Base-by-base conservation (phyloP, 2,888 invertebrate species). In the Polyploca ridens region DNA sequence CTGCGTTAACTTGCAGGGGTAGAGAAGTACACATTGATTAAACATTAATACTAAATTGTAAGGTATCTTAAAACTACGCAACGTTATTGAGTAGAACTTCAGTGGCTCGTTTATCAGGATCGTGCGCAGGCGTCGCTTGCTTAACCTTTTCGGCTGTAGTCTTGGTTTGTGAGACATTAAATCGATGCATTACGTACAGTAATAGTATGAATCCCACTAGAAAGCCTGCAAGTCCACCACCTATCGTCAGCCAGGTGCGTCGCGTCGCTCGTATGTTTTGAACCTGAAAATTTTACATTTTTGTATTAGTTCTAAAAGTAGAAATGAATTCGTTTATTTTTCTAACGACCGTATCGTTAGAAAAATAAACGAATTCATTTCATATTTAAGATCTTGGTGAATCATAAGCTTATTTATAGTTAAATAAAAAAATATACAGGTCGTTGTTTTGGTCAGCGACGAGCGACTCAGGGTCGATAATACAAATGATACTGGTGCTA, bases 211-310 rank as follows among this genome's bases (percentile, higher is more conserved):
- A 94, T 10, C 89, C 89, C 2, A 94, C 82, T 1, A 94, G 86
- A 71, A 94, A 94, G 0, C 93, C 94, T 0, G 88, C 90, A 7
- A 94, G 82, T 1, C 94, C 90, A 0, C 93, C 90, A 49, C 89
- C 86, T 59, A 94, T 87, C 1, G 92, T 93, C 58, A 94, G 73
- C 94, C 94, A 94, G 0, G 94, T 94, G 33, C 89, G 86, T 3
- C 92, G 87, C 0, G 87, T 81, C 0, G 88, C 71, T 65, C 66
- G 84, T 62, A 83, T 75, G 66, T 75, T 88, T 76, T 88, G 87
- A 27, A 89, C 84, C 93, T 93, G 82, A 16, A 78, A 78, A 27
- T 7, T 19, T 41, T 6, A 38, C 3, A 11, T 19, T 14, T 27
- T 61, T 11, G 27, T 11, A 41, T 60, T 41, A 16, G 11, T n/a